Evolutionary conservation across 2,888 invertebrate species (phyloP), one percentile per base, ranked within the genome.

Genomic region (Thera obeliscata): DNA sequence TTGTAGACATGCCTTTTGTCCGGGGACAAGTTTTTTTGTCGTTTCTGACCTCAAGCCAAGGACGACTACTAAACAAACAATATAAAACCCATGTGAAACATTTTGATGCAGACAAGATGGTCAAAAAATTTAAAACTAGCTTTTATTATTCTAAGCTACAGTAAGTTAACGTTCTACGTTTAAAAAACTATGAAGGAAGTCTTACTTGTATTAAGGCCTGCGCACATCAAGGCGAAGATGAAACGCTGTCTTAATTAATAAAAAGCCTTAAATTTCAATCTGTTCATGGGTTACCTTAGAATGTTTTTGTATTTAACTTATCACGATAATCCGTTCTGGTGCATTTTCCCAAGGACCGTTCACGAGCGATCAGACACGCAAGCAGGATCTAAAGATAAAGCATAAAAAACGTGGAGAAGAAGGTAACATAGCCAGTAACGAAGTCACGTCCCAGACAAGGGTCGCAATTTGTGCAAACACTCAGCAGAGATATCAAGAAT

Each of bases 381-480:
- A 54, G 22, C 59, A 56, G 56, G 65, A 62, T 66, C 59, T 9
- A n/a, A 36, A 55, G 61, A 59, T 55, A 66, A 74, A 70, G 36
- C 54, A 50, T 61, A 64, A 75, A 72, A 75, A 71, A 72, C 70
- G 77, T 76, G 70, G 76, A 78, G 78, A 61, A 56, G 38, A 56
- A 56, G 38, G 38, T 43, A 56, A 74, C 74, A 77, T 74, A 74
- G 76, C 78, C 78, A 75, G 80, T 80, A 82, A 78, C 70, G 76
- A 74, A 86, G 87, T 87, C 88, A 87, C 88, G 87, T 87, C 85
- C 41, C 83, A 36, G 35, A 56, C 60, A 81, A 77, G 83, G 85
- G 82, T 81, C 82, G 83, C 89, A 87, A 87, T 90, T 89, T 89
- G 89, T 86, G 87, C 90, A 91, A 90, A 91, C 89, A 91, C 79